A percentile compares a stretch with the other conserved stretches of the same genome.
These are phyloP conservation scores for Phylloscopus trochiloides DNA, from an alignment of 2,113 vertebrate species.

Conservation along the genomic window DNA sequence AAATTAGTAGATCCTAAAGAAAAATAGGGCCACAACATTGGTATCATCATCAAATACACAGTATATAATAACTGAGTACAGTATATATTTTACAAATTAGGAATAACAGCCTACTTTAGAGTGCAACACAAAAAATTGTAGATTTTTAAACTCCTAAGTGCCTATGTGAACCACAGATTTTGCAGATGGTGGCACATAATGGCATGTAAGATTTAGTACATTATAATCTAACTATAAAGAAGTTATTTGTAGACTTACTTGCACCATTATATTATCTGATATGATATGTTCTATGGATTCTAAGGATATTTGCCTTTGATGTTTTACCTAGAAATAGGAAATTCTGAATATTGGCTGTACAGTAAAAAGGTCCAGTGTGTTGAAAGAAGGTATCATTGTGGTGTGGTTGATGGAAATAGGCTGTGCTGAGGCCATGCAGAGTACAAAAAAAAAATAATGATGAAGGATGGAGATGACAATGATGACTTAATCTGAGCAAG, in stretches of 20 bases:
- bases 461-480: neutral
- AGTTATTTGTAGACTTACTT: neutral
- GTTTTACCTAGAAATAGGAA: neutral
- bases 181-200: neutral
- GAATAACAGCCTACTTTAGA: neutral
- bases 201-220: neutral
- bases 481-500: conserved; percentile 20
- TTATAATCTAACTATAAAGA: neutral
- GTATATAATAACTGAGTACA: neutral
- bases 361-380: neutral
- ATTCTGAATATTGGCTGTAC: neutral
- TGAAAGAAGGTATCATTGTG: neutral
- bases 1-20: neutral
- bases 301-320: neutral
- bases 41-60: neutral
- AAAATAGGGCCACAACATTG: neutral
- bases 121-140: neutral
- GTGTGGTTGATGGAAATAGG: neutral
- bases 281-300: neutral
- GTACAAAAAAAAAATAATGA: neutral
- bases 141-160: neutral
- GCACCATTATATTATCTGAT: neutral
- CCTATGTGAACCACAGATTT: neutral
- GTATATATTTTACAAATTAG: neutral
- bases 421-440: neutral